Conservation (phyloP, 2,113 vertebrate species). For the Pitta sordida region DNA sequence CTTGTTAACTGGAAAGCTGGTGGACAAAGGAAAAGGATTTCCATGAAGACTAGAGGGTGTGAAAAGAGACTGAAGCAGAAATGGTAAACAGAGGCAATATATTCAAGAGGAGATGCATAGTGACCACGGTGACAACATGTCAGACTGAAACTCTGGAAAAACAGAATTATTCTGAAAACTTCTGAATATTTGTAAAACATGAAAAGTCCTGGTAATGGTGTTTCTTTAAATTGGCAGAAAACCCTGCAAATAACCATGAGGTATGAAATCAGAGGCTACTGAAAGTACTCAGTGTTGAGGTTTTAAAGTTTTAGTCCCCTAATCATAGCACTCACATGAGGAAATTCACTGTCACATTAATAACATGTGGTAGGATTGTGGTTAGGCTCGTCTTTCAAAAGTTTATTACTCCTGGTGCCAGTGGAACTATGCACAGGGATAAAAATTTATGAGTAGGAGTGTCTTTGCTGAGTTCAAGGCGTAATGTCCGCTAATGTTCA, state of each 20-base stretch:
- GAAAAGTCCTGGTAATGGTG: not conserved
- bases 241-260: not conserved
- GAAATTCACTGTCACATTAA: not conserved
- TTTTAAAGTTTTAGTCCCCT: not conserved
- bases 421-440: not conserved
- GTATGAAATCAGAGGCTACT: not conserved
- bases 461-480: not conserved
- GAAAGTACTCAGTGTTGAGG: not conserved
- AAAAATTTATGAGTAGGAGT: not conserved
- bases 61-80: not conserved
- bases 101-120: not conserved
- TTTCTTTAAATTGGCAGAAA: not conserved
- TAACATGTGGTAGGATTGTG: not conserved
- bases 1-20: rapidly evolving
- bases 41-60: not conserved
- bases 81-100: not conserved
- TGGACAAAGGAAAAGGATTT: not conserved
- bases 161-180: not conserved
- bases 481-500: not conserved
- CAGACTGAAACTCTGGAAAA: not conserved
- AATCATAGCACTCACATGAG: not conserved
- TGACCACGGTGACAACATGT: not conserved
- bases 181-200: not conserved
- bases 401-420: not conserved
- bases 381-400: not conserved